Percentiles rank a stretch among this genome's conserved stretches.
Conservation (phyloP, 2,888 invertebrate genomes). For the Cyrtodaria siliqua region DNA sequence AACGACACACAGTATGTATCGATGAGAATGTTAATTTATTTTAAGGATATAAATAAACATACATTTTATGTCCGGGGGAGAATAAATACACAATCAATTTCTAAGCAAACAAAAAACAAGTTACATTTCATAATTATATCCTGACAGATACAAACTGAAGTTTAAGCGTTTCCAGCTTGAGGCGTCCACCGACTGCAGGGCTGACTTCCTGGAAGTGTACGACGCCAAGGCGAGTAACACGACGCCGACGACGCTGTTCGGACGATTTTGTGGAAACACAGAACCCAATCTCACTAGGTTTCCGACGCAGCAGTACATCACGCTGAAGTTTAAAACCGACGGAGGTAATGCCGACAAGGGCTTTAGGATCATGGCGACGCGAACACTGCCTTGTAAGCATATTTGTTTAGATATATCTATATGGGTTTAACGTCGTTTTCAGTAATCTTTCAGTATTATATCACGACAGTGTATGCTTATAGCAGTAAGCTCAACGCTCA, state of each 20-base stretch:
- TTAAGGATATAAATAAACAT: neutral
- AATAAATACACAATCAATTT: too few relatives aligned
- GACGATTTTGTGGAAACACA: conserved; percentile 56
- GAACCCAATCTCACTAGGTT: conserved; percentile 36
- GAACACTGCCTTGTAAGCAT: conserved; percentile 63
- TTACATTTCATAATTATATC: too few relatives aligned
- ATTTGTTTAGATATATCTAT: too few relatives aligned
- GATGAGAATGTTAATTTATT: neutral
- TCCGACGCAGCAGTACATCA: conserved; percentile 52
- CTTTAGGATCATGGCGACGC: conserved; percentile 59
- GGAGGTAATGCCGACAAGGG: conserved; percentile 45
- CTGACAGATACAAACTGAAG: conserved; percentile 59
- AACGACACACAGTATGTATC: too few relatives aligned
- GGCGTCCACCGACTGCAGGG: conserved; percentile 42
- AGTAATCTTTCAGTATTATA: too few relatives aligned
- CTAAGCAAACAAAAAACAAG: too few relatives aligned
- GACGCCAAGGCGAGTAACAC: conserved; percentile 38
- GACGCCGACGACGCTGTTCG: conserved; percentile 14
- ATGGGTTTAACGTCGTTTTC: too few relatives aligned
- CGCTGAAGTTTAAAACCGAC: conserved; percentile 59
- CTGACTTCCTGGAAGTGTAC: conserved; percentile 60
- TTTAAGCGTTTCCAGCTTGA: conserved; percentile 64
- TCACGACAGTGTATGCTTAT: too few relatives aligned
- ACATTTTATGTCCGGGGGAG: too few relatives aligned
- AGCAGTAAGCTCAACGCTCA: too few relatives aligned